Conservation (phyloP, 2,888 invertebrate species). For the Teinopalpus imperialis region DNA sequence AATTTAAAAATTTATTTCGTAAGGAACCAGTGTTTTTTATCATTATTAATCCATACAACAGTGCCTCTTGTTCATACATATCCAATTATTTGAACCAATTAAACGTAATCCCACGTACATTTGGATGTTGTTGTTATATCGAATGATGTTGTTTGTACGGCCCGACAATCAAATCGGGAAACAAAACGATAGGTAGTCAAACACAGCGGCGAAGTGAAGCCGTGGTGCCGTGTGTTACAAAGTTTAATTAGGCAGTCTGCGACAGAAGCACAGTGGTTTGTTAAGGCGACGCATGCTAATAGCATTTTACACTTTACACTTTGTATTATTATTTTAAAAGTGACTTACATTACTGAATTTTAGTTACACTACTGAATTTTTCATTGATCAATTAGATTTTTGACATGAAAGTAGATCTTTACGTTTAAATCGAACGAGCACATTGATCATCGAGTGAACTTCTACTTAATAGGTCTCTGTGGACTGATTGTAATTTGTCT, state of each 20-base stretch:
- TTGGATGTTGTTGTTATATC: conserved; percentile 14
- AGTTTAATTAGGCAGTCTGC: conserved; percentile 65
- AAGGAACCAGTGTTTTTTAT: no score
- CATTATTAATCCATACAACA: background rate
- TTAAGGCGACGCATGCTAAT: conserved; percentile 42
- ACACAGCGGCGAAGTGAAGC: conserved; percentile 36
- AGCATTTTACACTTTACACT: no score
- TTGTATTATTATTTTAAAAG: no score
- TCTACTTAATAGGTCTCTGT: no score
- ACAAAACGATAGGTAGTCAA: conserved; percentile 35
- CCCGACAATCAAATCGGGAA: conserved; percentile 38
- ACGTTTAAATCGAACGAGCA: no score
- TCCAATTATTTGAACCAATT: conserved; percentile 5
- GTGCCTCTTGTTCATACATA: background rate
- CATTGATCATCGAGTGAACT: no score
- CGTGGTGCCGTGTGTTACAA: conserved; percentile 45
- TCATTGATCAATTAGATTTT: no score
- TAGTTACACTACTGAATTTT: no score
- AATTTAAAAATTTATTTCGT: no score
- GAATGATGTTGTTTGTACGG: conserved; percentile 26
- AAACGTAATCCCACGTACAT: background rate
- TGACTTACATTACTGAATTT: no score
- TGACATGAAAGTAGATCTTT: no score
- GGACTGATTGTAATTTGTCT: no score
- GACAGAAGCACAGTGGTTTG: conserved; percentile 39